Percentiles rank a stretch among this genome's conserved stretches.
These are phyloP conservation scores for Xyrichtys novacula DNA, from an alignment of 2,797 vertebrate genomes.

Conservation along the genomic window DNA sequence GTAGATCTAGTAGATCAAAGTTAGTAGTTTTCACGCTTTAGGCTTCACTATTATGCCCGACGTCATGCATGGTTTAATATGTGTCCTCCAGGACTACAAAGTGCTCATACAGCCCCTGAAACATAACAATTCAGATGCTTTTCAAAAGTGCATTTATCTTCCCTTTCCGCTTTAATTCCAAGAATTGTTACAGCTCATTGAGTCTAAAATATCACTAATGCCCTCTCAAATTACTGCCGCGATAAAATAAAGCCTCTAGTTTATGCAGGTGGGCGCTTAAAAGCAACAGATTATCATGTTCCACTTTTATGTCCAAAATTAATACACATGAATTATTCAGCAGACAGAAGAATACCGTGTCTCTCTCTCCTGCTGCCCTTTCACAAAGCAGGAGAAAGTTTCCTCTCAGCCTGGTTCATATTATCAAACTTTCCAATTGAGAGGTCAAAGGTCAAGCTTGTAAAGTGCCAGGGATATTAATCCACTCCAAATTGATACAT, in stretches of 20 bases:
- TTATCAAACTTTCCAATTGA: slow-evolving; percentile 69
- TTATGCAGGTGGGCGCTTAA: slow-evolving; percentile 39
- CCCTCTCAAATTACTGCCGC: slow-evolving; percentile 38
- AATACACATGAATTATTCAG: slow-evolving; percentile 67
- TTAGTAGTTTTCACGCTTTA: neutral
- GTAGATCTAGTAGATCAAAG: no score
- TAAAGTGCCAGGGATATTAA: slow-evolving; percentile 64
- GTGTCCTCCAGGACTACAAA: neutral
- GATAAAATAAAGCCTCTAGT: slow-evolving; percentile 15
- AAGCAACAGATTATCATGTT: slow-evolving; percentile 47
- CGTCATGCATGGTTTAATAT: neutral
- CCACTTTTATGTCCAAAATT: slow-evolving; percentile 53
- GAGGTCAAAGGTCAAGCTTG: slow-evolving; percentile 68
- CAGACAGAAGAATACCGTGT: slow-evolving; percentile 27
- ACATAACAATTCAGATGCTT: neutral
- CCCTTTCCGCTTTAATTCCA: slow-evolving; percentile 9
- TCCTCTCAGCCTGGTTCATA: slow-evolving; percentile 36
- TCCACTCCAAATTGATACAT: slow-evolving; percentile 75
- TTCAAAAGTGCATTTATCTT: neutral
- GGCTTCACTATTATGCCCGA: neutral
- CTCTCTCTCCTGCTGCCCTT: slow-evolving; percentile 26
- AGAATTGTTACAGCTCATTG: slow-evolving; percentile 22
- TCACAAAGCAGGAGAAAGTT: slow-evolving; percentile 52
- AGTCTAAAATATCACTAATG: slow-evolving; percentile 38
- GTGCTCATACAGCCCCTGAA: neutral